Percentiles rank a stretch among this genome's conserved stretches.
These are phyloP conservation scores for Eurytoma adleriae DNA, from an alignment of 2,888 invertebrate species.

Conservation along the genomic window DNA sequence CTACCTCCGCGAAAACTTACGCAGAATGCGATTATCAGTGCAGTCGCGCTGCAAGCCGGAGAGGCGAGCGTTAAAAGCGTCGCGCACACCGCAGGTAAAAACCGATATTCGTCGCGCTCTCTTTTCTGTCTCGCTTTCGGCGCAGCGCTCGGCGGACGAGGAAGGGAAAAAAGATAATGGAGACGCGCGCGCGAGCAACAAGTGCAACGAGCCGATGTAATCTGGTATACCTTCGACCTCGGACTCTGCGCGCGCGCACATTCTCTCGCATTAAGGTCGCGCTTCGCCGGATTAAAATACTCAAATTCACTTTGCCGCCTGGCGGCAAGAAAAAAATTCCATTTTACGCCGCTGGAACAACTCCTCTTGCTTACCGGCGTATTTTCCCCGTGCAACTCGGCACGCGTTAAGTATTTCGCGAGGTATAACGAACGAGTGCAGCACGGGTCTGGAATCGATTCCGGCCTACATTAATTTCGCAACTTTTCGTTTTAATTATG, in stretches of 20 bases:
- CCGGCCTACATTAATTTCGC: background rate
- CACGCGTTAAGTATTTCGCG: background rate
- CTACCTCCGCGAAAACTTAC: background rate
- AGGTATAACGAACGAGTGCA: background rate
- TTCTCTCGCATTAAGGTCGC: constrained; percentile 42
- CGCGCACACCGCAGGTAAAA: constrained; percentile 35
- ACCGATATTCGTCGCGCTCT: constrained; percentile 28
- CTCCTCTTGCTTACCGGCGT: constrained; percentile 6
- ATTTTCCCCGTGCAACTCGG: background rate
- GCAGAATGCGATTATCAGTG: constrained; percentile 20
- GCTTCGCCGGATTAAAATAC: constrained; percentile 55
- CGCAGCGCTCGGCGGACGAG: background rate
- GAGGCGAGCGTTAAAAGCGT: constrained; percentile 41
- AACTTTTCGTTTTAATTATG: constrained; percentile 1
- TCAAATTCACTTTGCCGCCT: constrained; percentile 47
- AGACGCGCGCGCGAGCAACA: constrained; percentile 61
- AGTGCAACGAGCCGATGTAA: constrained; percentile 65
- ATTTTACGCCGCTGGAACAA: constrained; percentile 3
- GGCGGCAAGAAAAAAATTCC: background rate
- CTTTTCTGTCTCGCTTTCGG: background rate
- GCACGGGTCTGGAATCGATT: background rate
- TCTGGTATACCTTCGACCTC: constrained; percentile 63
- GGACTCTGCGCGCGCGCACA: constrained; percentile 51
- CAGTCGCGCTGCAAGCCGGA: background rate
- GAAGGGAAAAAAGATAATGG: constrained; percentile 49